Base-by-base conservation (phyloP, 2,113 vertebrate species). In the Rhombomys opimus region DNA sequence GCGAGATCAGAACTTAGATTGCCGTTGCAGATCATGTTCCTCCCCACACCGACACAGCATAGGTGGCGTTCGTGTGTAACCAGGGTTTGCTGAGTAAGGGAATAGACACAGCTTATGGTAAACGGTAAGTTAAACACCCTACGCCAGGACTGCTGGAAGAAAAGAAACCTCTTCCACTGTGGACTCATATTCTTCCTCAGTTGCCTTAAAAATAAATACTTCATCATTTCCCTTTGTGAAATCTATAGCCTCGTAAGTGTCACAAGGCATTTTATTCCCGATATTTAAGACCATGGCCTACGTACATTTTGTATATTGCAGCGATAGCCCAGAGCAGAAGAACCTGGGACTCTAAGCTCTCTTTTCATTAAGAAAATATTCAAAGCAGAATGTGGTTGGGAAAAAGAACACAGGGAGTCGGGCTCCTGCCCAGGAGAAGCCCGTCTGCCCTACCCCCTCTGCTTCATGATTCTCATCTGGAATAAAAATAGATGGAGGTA, bases 161-260 rank as follows among this genome's bases (percentile, higher is more conserved):
- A 61, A 80, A 59, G 41, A n/a, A 10, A 46, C 11, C 61, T 23
- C 57, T 65, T 89, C 93, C 75, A 15, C 84, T 82, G 5, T 59
- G 11, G 25, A 65, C 4, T 87, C 38, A 27, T 32, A 68, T 57
- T 95, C 87, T 93, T 81, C 84, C 91, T 93, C 50, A 87, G 57
- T 77, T 96, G 32, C 52, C 75, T 87, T 96, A 73, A 95, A 93
- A 84, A 86, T 95, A 94, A 89, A n/a, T 54, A 54, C 14, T 35
- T 91, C 35, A 10, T 54, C 86, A 78, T 65, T 87, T 90, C n/a
- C 82, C 73, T 75, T 50, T 59, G 94, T 70, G 81, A 78, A 84
- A 67, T 57, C 22, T 25, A 41, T 41, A 82, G 70, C 27, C 61
- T 52, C 65, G 7, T 50, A 27, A 59, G 52, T 80, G 10, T 8